Base-by-base conservation (phyloP, 2,113 vertebrate species). In the Rhegmatorhina hoffmannsi region DNA sequence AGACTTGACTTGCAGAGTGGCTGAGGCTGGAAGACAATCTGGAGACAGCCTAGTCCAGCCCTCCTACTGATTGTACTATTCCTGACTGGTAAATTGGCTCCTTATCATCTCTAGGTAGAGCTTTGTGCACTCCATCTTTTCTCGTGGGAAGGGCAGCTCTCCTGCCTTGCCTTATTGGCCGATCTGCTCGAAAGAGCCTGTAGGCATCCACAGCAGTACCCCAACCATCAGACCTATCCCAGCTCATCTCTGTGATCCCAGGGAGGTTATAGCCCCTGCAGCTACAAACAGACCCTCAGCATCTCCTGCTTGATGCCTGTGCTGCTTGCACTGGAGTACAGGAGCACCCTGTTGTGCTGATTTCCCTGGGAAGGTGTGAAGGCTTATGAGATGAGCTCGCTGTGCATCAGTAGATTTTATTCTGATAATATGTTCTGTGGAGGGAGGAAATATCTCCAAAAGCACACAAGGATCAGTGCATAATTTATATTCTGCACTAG, bases 261-360 rank as follows among this genome's bases (percentile, higher is more conserved):
- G 28, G 6, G 44, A 58, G 19, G 6, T 46, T 85, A 33, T 29
- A 28, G 24, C 4, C n/a, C 23, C 44, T 75, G 38, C 34, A 72
- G 38, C 60, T 75, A 23, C 10, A n/a, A 6, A 25, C 11, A 52
- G 62, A 46, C 9, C 11, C 25, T 25, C 19, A 6, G 0, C 0
- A 0, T 62, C 31, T 84, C 25, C 43, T 21, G 5, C 40, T 53
- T 1, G 0, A n/a, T 90, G 25, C 16, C 46, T 10, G 23, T 43
- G 18, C n/a, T 2, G 0, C 3, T 2, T 38, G 13, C 6, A 2
- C 44, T 73, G 24, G 14, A 60, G 24, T 68, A 26, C 16, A 56
- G 75, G 58, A 75, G 34, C 53, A 52, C 11, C 15, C n/a, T 69
- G 21, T 31, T 66, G 79, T 64, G 36, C 55, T 49, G 14, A 50